Evolutionary conservation across 2,888 invertebrate genomes (phyloP), one percentile per base, ranked within the genome.

Genomic region (Gymnocheta viridis): DNA sequence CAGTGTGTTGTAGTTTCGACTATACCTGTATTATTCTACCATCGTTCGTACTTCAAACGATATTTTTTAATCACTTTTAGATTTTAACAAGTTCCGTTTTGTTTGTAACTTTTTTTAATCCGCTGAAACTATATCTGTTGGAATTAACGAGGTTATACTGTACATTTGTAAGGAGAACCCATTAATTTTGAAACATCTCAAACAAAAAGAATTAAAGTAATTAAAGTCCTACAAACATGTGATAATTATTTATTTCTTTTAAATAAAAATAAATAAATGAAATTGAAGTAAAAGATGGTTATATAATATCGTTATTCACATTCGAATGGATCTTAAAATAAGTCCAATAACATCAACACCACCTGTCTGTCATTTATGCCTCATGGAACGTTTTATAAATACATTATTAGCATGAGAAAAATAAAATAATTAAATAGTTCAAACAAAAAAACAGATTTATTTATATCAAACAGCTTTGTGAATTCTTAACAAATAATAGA

Each of bases 361-460:
- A 60, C 32, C 47, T 72, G 72, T 60, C 47, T 72, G 72, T 60
- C 72, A 69, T 17, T 69, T 10, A 69, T 24, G 12, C 19, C 38
- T 24, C 38, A n/a, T 24, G 60, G 2, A n/a, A 27, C 27, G 14
- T 9, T n/a, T 27, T 54, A 62, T 2, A 35, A 35, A 19, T 19
- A 19, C 1, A 19, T 41, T n/a, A n/a, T n/a, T n/a, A n/a, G 7
- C 38, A 41, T 41, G 35, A 6, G 60, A 60, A 60, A 35, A 29
- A 67, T n/a, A n/a, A 67, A 17, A 32, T 35, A 67, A 35, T 35
- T 32, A 35, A 49, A 49, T 49, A 22, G 19, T 47, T 29, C 10
- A 67, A 19, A n/a, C n/a, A n/a, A 32, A 14, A 24, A 27, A 9
- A 44, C 27, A 44, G 27, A 22, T 24, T n/a, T 14, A 29, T 35